These are phyloP conservation scores for Mesocentrotus franciscanus DNA, from an alignment of 53 echinoderm and acorn worm genomes.

Conservation along the genomic window DNA sequence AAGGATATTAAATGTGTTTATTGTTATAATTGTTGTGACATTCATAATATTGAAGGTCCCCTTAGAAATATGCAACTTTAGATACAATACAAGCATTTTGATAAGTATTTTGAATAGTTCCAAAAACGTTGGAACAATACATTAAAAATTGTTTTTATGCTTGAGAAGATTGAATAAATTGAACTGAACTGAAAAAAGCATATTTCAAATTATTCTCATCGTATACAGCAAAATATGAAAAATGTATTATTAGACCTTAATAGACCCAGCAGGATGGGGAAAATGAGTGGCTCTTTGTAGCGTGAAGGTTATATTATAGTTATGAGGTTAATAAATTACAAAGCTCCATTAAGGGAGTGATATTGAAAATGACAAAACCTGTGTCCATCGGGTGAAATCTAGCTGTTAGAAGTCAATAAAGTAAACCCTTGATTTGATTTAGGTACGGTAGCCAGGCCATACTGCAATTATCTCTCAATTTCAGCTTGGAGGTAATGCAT, in stretches of 20 bases:
- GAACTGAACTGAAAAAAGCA: too few relatives aligned
- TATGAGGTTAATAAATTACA: not conserved
- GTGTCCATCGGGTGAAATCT: conserved; percentile 16
- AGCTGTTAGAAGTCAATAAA: conserved; percentile 27
- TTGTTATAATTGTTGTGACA: too few relatives aligned
- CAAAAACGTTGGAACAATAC: not conserved
- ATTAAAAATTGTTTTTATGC: too few relatives aligned
- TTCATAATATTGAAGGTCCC: too few relatives aligned
- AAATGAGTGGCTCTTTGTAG: not conserved
- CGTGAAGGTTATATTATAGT: not conserved
- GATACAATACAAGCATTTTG: too few relatives aligned
- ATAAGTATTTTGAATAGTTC: not conserved
- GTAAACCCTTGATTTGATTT: conserved; percentile 45
- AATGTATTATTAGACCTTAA: not conserved
- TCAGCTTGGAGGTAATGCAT: not conserved
- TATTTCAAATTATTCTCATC: not conserved
- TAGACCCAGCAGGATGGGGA: not conserved
- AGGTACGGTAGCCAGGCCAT: not conserved
- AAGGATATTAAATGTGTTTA: not conserved
- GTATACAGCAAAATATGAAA: not conserved
- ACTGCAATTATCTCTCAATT: conserved; percentile 40
- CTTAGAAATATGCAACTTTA: too few relatives aligned
- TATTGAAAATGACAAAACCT: conserved; percentile 12
- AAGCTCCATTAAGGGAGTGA: conserved; percentile 21
- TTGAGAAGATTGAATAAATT: too few relatives aligned